Percentiles rank a stretch among this genome's conserved stretches.
phyloP scores from a whole-genome alignment of 1,140 invertebrate genomes.

The Caenorhabditis inopinata region DNA sequence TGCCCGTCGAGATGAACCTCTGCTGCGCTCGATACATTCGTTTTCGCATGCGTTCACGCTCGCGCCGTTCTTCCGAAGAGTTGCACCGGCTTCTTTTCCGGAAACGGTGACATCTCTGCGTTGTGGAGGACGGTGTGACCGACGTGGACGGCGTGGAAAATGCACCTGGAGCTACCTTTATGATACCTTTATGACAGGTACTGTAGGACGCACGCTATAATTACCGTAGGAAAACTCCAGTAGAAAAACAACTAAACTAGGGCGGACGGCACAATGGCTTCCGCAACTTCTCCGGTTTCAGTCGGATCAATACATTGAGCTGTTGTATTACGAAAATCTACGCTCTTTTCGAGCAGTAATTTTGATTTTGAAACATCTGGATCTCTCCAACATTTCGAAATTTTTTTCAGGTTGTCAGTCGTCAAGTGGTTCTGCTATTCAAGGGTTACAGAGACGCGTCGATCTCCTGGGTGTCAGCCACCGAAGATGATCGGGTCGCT shows the following conservation, averaged over 20 bases:
- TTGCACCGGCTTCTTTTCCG: not conserved
- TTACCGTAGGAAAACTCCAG: too few species aligned
- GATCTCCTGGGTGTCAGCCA: not conserved
- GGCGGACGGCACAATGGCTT: too few species aligned
- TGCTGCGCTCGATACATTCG: not conserved
- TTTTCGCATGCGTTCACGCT: not conserved
- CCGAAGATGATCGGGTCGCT: not conserved
- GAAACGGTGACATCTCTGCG: not conserved
- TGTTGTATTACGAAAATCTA: too few species aligned
- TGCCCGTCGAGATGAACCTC: not conserved
- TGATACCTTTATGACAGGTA: too few species aligned
- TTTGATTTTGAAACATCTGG: too few species aligned
- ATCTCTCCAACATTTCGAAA: not conserved
- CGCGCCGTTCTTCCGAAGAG: not conserved
- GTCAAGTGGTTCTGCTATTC: slow-evolving; percentile 17
- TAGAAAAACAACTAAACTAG: too few species aligned
- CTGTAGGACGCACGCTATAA: too few species aligned
- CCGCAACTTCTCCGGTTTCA: too few species aligned
- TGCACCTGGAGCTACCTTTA: too few species aligned
- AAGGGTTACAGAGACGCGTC: slow-evolving; percentile 39
- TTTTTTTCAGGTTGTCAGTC: not conserved
- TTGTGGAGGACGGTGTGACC: not conserved
- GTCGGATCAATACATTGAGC: too few species aligned
- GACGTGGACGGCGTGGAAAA: not conserved
- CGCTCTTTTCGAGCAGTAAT: too few species aligned